Base-by-base conservation (phyloP, 2,797 vertebrate genomes). In the Tokudaia muenninki region DNA sequence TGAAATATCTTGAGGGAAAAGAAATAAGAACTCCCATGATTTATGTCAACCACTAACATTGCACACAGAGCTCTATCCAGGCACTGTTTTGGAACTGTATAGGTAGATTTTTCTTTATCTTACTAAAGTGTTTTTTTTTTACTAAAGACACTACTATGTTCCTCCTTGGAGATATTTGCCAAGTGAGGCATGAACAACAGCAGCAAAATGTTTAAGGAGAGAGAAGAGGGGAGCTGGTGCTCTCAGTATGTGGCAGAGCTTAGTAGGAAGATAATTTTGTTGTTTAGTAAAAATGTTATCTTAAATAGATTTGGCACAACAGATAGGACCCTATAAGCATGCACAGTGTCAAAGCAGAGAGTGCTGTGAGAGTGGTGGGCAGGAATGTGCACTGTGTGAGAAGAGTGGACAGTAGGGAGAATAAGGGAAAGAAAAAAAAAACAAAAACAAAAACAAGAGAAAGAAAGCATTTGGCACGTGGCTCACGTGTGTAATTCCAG, bases 231-330 rank as follows among this genome's bases (percentile, higher is more conserved):
- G 92, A 83, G 72, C 91, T 94, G 4, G 34, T 78, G 47, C 91
- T 8, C 7, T 55, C 88, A 87, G 77, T 87, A 78, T 55, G 29
- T 70, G 86, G 50, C 74, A 89, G 44, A 61, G 19, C 5, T 55
- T 77, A 72, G 91, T 80, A 94, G 55, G 80, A 95, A 82, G 65
- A 52, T 77, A 70, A 79, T 89, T 90, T 55, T 96, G 74, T 93
- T 94, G 74, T 87, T 93, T 74, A 93, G 22, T 50, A 95, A 95
- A 96, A 94, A 91, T 82, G 83, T 83, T 96, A 93, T 89, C 74
- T 87, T 96, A 91, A 83, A 72, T 83, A 95, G 74, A 10, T 91
- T 84, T 94, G 37, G 2, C 81, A 26, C 84, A n/a, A 52, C 94
- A 93, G 81, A 50, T 37, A 87, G 74, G 67, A 59, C 59, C 34